Evolutionary conservation across 2,888 invertebrate genomes (phyloP).

Genomic region (Invenusta paracnida): DNA sequence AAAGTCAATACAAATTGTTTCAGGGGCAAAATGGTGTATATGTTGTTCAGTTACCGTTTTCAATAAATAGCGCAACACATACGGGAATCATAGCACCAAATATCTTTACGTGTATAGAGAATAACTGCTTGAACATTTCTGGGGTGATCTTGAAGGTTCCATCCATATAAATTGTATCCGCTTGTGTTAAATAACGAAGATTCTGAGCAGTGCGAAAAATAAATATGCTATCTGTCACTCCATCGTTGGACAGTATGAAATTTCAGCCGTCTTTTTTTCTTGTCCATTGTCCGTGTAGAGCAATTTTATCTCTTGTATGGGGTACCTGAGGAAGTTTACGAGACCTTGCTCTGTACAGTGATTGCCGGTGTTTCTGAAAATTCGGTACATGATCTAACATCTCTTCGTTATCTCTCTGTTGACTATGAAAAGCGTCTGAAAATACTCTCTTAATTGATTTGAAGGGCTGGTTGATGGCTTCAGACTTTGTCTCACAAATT

Average conservation of each 20-base stretch:
- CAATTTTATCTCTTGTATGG: background rate
- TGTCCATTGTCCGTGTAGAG: background rate
- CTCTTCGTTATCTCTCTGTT: background rate
- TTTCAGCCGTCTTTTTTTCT: background rate
- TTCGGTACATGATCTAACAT: background rate
- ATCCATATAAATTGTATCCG: no score
- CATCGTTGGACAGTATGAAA: background rate
- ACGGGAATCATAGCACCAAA: background rate
- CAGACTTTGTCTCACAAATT: background rate
- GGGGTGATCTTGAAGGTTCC: background rate
- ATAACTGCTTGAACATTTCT: background rate
- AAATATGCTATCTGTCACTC: background rate
- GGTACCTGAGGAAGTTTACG: background rate
- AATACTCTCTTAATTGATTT: no score
- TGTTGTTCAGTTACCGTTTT: background rate
- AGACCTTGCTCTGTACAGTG: background rate
- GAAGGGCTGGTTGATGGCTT: background rate
- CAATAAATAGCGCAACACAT: background rate
- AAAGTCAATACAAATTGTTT: background rate
- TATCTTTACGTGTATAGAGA: background rate
- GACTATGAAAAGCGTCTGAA: background rate
- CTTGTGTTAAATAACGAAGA: background rate
- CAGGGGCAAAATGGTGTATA: background rate
- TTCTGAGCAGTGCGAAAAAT: constrained; percentile 13
- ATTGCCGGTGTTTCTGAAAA: background rate